A percentile compares a stretch with the other conserved stretches of the same genome.
phyloP scores from a whole-genome alignment of 1,140 invertebrate genomes.

The Atta cephalotes region DNA sequence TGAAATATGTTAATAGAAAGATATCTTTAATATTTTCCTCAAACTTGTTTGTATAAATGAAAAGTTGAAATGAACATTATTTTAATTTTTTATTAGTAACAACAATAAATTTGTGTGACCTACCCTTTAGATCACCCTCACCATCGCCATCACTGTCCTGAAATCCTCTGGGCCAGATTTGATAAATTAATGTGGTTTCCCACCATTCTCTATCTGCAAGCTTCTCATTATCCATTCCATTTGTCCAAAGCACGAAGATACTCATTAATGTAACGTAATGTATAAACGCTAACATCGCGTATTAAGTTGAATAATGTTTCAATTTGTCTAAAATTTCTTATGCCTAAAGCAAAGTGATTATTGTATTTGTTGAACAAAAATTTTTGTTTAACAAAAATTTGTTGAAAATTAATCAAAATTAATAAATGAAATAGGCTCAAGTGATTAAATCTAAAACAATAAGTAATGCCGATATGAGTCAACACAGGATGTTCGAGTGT shows the following conservation, averaged over 20 bases:
- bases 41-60: not conserved
- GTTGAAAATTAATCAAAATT: not conserved
- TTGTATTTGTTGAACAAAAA: not conserved
- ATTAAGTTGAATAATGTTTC: not conserved
- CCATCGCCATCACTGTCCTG: slow-evolving; percentile 91
- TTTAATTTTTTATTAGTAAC: not conserved
- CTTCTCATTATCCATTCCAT: not conserved
- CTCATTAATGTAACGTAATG: slow-evolving; percentile 27
- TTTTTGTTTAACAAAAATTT: not conserved
- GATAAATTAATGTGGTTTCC: slow-evolving; percentile 90
- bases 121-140: slow-evolving; percentile 91
- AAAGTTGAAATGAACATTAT: not conserved
- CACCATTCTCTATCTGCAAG: slow-evolving; percentile 88
- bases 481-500: too few relatives aligned
- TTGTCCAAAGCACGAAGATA: slow-evolving; percentile 17
- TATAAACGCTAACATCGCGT: not conserved
- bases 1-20: not conserved
- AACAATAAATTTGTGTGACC: not conserved
- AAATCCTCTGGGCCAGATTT: slow-evolving; percentile 92
- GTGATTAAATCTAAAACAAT: too few relatives aligned
- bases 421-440: too few relatives aligned
- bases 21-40: not conserved
- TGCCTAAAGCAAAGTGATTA: not conserved
- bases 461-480: too few relatives aligned
- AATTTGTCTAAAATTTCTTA: slow-evolving; percentile 24